phyloP scores from a whole-genome alignment of 1,140 invertebrate species.

The Pseudoatta argentina region DNA sequence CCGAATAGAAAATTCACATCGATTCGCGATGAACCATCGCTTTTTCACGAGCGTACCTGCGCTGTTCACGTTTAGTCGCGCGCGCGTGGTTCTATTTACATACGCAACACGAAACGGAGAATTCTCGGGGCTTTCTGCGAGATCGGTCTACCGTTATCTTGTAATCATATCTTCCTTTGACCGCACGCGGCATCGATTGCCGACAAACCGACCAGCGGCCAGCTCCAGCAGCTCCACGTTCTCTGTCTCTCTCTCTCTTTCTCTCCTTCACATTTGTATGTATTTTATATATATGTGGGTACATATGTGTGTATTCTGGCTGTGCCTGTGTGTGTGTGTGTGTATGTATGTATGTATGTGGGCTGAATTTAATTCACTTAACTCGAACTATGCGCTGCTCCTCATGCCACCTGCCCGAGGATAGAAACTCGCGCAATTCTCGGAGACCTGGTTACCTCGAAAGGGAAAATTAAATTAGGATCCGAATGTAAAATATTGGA shows the following conservation, averaged over 20 bases:
- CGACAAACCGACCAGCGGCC: conserved; percentile 11
- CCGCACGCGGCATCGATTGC: conserved; percentile 50
- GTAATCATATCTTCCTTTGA: conserved; percentile 73
- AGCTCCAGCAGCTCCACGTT: neutral
- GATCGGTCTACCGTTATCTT: conserved; percentile 68
- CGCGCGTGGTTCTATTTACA: conserved; percentile 39
- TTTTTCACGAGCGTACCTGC: conserved; percentile 45
- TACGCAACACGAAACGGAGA: conserved; percentile 19
- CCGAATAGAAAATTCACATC: neutral
- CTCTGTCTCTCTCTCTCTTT: neutral
- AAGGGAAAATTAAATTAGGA: conserved; percentile 45
- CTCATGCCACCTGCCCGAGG: conserved; percentile 42
- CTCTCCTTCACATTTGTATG: neutral
- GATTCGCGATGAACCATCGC: conserved; percentile 58
- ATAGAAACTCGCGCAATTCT: conserved; percentile 73
- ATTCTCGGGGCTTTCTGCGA: conserved; percentile 4
- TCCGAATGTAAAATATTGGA: neutral
- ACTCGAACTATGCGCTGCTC: conserved; percentile 59
- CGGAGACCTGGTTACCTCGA: conserved; percentile 18
- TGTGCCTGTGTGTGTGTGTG: no score
- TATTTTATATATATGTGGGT: neutral
- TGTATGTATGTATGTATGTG: neutral
- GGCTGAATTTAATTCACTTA: conserved; percentile 80
- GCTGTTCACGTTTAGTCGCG: neutral
- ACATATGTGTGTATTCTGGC: neutral